A percentile compares a stretch with the other conserved stretches of the same genome.
Evolutionary conservation across 2,888 invertebrate genomes (phyloP).

Genomic region (Loripinus fragilis): DNA sequence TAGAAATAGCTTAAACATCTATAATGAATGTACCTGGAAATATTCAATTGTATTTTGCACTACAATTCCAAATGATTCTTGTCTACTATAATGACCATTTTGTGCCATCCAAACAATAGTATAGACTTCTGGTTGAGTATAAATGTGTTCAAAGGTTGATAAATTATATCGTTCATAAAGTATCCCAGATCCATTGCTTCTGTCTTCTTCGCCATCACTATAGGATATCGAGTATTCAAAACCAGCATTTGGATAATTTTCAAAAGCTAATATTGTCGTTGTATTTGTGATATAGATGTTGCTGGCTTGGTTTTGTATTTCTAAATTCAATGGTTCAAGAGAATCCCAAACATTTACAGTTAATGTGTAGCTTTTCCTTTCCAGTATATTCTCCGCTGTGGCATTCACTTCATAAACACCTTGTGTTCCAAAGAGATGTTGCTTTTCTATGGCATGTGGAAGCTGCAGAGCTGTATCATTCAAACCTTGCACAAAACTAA

Average conservation of each 20-base stretch:
- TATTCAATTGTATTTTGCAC: not conserved
- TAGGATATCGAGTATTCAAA: constrained; percentile 47
- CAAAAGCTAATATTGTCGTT: constrained; percentile 41
- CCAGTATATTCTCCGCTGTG: constrained; percentile 32
- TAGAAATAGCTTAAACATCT: too few species aligned
- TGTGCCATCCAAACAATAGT: constrained; percentile 42
- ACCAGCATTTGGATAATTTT: constrained; percentile 42
- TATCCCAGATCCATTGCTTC: constrained; percentile 24
- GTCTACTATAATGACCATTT: constrained; percentile 26
- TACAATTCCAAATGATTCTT: not conserved
- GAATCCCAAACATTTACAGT: constrained; percentile 44
- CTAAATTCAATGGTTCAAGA: constrained; percentile 30
- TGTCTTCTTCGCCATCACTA: constrained; percentile 33
- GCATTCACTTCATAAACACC: constrained; percentile 34
- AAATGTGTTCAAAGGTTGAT: constrained; percentile 41
- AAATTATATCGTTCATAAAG: constrained; percentile 35
- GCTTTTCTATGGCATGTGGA: not conserved
- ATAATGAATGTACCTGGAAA: not conserved
- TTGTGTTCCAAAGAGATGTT: constrained; percentile 41
- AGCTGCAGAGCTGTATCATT: not conserved
- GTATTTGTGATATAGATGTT: constrained; percentile 52
- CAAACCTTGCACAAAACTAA: not conserved
- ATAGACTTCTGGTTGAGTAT: constrained; percentile 36
- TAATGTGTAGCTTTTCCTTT: constrained; percentile 10
- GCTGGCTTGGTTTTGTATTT: constrained; percentile 25